phyloP scores from a whole-genome alignment of 1,140 invertebrate species.

The Anagrus nilaparvatae region DNA sequence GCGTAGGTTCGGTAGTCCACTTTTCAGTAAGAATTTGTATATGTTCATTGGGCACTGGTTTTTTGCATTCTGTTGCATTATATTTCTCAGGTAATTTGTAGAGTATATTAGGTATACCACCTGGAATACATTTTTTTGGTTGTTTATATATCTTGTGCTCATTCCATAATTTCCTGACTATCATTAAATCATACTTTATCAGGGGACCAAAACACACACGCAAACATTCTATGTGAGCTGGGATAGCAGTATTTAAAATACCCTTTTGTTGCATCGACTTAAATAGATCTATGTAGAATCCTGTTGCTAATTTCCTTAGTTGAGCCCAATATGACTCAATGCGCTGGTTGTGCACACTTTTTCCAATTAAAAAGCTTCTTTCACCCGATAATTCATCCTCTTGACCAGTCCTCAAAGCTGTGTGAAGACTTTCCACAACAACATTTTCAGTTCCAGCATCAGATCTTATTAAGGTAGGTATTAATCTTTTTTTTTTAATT shows the following conservation, averaged over 20 bases:
- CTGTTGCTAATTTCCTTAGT: conserved; percentile 3
- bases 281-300: conserved; percentile 9
- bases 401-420: conserved; percentile 1
- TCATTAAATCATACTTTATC: conserved; percentile 1
- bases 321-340: conserved; percentile 6
- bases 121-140: background rate
- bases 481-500: conserved; percentile 12
- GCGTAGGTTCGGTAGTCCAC: too few species aligned
- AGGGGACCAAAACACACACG: conserved; percentile 7
- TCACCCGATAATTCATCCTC: background rate
- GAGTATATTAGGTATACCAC: background rate
- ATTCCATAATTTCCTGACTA: conserved; percentile 2
- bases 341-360: conserved; percentile 10
- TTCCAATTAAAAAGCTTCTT: conserved; percentile 8
- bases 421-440: conserved; percentile 4
- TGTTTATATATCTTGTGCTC: conserved; percentile 2
- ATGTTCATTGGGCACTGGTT: too few species aligned
- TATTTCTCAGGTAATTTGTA: background rate
- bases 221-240: conserved; percentile 7
- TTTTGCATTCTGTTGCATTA: background rate
- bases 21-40: too few species aligned
- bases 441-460: conserved; percentile 19
- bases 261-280: conserved; percentile 5
- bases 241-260: conserved; percentile 1
- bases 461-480: conserved; percentile 17